A percentile compares a stretch with the other conserved stretches of the same genome.
Conservation (phyloP, 2,888 invertebrate genomes). For the Anaspis maculata region DNA sequence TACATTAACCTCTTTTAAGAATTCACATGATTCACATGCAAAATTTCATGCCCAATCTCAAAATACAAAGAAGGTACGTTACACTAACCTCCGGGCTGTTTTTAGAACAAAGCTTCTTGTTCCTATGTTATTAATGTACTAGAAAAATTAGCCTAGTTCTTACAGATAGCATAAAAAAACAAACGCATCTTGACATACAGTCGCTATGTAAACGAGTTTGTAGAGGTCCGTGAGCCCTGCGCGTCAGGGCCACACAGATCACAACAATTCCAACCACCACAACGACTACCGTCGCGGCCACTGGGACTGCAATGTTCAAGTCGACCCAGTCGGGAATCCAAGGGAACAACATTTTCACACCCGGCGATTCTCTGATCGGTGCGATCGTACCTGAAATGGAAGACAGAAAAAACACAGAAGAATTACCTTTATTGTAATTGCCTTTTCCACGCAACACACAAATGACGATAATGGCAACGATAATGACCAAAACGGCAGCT, state of each 20-base stretch:
- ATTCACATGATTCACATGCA: too few relatives aligned
- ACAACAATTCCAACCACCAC: slow-evolving; percentile 85
- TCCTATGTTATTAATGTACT: too few relatives aligned
- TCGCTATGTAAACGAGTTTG: slow-evolving; percentile 73
- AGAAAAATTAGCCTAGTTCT: too few relatives aligned
- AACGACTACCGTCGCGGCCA: slow-evolving; percentile 82
- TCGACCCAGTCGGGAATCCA: slow-evolving; percentile 83
- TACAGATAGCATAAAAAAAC: too few relatives aligned
- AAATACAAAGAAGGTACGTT: too few relatives aligned
- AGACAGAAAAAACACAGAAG: slow-evolving; percentile 31
- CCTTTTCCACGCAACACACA: slow-evolving; percentile 83
- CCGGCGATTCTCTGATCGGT: slow-evolving; percentile 53
- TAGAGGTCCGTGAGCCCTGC: slow-evolving; percentile 59
- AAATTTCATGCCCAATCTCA: too few relatives aligned
- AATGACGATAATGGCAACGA: slow-evolving; percentile 87
- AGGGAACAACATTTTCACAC: slow-evolving; percentile 51
- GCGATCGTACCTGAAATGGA: slow-evolving; percentile 65
- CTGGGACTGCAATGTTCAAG: slow-evolving; percentile 83
- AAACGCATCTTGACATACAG: slow-evolving; percentile 69
- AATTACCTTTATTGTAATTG: slow-evolving; percentile 73
- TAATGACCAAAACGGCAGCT: slow-evolving; percentile 84
- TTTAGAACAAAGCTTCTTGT: too few relatives aligned
- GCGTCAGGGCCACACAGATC: slow-evolving; percentile 79
- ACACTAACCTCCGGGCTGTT: too few relatives aligned
- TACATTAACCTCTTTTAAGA: too few relatives aligned